Evolutionary conservation across 2,797 vertebrate genomes (phyloP).

Genomic region (Melanogrammus aeglefinus): DNA sequence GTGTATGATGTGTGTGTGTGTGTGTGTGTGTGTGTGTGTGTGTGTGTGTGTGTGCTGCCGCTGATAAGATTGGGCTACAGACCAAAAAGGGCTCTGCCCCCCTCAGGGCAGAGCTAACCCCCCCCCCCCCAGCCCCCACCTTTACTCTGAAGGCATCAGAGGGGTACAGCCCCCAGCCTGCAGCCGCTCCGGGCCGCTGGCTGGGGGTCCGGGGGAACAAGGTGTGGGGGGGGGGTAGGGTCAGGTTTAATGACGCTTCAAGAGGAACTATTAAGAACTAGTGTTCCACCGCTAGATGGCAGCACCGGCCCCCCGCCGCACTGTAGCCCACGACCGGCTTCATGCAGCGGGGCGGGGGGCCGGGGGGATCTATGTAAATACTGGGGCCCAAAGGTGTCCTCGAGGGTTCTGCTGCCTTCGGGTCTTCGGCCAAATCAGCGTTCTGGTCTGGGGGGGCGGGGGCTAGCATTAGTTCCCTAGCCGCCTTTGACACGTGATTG

Average conservation of each 20-base stretch:
- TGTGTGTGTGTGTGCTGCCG: not conserved
- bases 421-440: constrained; percentile 1
- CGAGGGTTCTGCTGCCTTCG: constrained; percentile 34
- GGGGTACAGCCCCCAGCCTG: not conserved
- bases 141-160: not conserved
- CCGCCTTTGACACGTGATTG: constrained; percentile 44
- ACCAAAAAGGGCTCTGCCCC: not conserved
- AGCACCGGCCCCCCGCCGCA: constrained; percentile 47
- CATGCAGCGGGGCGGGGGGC: too few species aligned
- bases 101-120: not conserved
- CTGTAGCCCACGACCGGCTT: too few species aligned
- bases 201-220: not conserved
- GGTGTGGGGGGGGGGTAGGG: not conserved
- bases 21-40: too few species aligned
- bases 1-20: too few species aligned
- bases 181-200: not conserved
- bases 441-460: constrained; percentile 40
- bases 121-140: not conserved
- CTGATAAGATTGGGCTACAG: not conserved
- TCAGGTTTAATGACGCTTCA: not conserved
- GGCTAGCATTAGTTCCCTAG: constrained; percentile 63
- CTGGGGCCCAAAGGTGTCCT: constrained; percentile 48
- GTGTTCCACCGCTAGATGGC: constrained; percentile 52
- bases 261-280: not conserved
- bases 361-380: constrained; percentile 52